Evolutionary conservation across 2,113 vertebrate genomes (phyloP), one percentile per base, ranked within the genome.

Genomic region (Polypterus senegalus): DNA sequence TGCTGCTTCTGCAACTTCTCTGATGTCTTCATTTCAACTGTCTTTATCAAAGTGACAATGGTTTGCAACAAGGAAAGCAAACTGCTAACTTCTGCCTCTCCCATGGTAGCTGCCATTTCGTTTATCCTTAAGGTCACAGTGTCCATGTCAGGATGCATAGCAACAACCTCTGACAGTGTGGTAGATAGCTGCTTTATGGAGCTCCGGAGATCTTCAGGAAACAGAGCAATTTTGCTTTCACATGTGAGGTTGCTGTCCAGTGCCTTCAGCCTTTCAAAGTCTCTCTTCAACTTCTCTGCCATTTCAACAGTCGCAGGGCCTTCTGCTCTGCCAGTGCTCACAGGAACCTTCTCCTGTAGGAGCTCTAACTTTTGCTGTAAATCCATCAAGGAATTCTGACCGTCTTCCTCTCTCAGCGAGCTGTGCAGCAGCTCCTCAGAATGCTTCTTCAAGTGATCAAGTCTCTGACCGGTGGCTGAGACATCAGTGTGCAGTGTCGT

Each of bases 131-230:
- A 74, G 8, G 70, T 81, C 74, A 91, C 73, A 0, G 69, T 67
- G 1, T 81, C 68, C 59, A 96, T 63, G 47, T 77, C 74, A 6
- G 73, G 73, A 59, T 91, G 84, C 70, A 84, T 90, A 53, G 59
- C 74, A 9, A 79, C 70, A 67, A 93, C 70, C 51, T 80, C 83
- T 1, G 77, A 78, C 3, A 86, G 89, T 46, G 79, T 61, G 62
- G 79, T 82, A 73, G 92, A 86, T 47, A 88, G 81, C 51, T 72
- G 84, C 74, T 77, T 72, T 65, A 94, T 89, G 73, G 95, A 89
- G 11, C 74, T 75, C 61, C 88, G 77, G 51, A 96, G 81, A 57
- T 85, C 78, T 44, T 81, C 86, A 1, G 92, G 91, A 7, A 91
- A 82, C 67, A 97, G 82, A 4, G 89, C 77, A 49, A 86, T 74